These are phyloP conservation scores for Dilophus febrilis DNA, from an alignment of 2,888 invertebrate genomes.

Conservation along the genomic window DNA sequence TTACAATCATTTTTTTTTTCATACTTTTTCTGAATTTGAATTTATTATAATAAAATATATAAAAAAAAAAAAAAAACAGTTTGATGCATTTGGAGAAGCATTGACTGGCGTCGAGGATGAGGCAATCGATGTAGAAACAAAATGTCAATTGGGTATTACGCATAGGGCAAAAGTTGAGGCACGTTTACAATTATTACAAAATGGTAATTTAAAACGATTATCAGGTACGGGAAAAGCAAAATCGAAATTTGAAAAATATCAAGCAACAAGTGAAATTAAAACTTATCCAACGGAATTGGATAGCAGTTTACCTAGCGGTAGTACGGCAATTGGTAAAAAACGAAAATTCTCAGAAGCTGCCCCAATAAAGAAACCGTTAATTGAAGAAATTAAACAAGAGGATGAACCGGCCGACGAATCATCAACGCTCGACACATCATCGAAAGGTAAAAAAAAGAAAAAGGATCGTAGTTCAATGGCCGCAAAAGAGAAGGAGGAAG, in stretches of 20 bases:
- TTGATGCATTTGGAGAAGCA: constrained; percentile 90
- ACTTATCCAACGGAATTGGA: constrained; percentile 67
- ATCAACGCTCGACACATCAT: too few relatives aligned
- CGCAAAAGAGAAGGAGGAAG: too few relatives aligned
- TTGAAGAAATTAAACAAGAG: constrained; percentile 14
- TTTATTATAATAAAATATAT: too few relatives aligned
- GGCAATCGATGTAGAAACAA: constrained; percentile 82
- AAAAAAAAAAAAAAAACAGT: not conserved
- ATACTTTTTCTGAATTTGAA: too few relatives aligned
- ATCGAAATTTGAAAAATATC: constrained; percentile 86
- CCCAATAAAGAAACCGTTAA: constrained; percentile 15
- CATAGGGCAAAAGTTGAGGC: constrained; percentile 80
- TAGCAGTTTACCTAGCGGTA: constrained; percentile 48
- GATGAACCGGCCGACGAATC: constrained; percentile 13
- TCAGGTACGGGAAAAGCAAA: constrained; percentile 81
- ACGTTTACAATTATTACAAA: constrained; percentile 62
- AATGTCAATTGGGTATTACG: constrained; percentile 69
- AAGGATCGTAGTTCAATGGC: too few relatives aligned
- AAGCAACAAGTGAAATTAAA: constrained; percentile 55
- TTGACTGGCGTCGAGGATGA: constrained; percentile 54
- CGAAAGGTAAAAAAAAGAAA: too few relatives aligned
- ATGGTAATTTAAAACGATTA: constrained; percentile 62
- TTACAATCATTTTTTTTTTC: too few relatives aligned
- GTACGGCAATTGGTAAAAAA: constrained; percentile 32
- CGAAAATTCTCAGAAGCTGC: constrained; percentile 38